Evolutionary conservation across 1,140 invertebrate genomes (phyloP), one percentile per base, ranked within the genome.

Genomic region (Micrasema longulum): DNA sequence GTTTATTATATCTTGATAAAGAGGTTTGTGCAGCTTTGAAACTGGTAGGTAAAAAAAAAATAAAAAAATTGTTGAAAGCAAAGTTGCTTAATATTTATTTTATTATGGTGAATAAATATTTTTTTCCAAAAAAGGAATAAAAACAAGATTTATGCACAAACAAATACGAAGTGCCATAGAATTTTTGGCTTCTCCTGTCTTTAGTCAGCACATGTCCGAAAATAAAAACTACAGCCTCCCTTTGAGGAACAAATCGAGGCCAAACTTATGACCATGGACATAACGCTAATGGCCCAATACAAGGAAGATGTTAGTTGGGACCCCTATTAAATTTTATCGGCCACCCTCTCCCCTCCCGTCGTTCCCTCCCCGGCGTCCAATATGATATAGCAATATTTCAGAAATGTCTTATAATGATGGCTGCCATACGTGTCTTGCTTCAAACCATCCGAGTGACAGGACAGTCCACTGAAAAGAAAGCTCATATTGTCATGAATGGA

Each of bases 381-480:
- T 75, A 75, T 75, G 74, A 76, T 73, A 76, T 76, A 72, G 74
- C 74, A 76, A 76, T 76, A 76, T 76, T 72, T 76, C 74, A 76
- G 74, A 75, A 75, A 75, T 75, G 70, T 75, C 74, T 75, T 75
- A 75, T 75, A 75, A 75, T 72, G 74, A 75, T 72, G 74, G 70
- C 74, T 70, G 62, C 70, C 66, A 75, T 72, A 75, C 74, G 74
- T 75, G 74, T 75, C 70, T 47, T 12, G 69, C 45, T 43, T 72
- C 64, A 12, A 60, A 41, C 20, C 43, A 35, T 5, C 31, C 60
- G 41, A 62, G 53, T 64, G 60, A 64, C 60, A 47, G 22, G 22
- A 16, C 12, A 23, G 43, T 45, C 12, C 16, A 2, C 4, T 16
- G 16, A 48, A 48, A 22, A 48, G 47, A 48, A 48, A 48, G 47